Evolutionary conservation across 2,797 vertebrate species (phyloP), one percentile per base, ranked within the genome.

Genomic region (Myotis pilosus): DNA sequence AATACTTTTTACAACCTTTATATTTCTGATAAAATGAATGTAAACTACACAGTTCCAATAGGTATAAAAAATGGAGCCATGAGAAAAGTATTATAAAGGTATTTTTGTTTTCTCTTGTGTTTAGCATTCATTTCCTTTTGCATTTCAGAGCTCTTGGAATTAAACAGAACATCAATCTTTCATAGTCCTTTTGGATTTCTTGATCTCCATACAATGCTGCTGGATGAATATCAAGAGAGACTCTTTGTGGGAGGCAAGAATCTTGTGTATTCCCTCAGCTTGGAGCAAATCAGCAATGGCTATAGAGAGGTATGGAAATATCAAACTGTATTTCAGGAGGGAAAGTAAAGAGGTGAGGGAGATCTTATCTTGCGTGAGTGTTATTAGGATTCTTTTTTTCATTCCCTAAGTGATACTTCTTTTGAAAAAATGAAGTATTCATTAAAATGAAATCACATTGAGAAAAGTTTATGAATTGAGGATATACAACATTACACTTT

Each of bases 91-190:
- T 66, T 60, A 19, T 12, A 33, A 71, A 80, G 12, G 36, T 47
- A 16, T 82, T 64, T 82, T 9, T 36, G 15, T 93, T 92, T 92
- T 90, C 16, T 94, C 94, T 76, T 91, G 84, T 96, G 92, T 97
- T 98, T 82, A 97, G 95, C 66, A 33, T 5, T 0, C 38, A 33
- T 90, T 96, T 96, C 95, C 97, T 83, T 60, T 98, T 98, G 60
- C 87, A 3, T 98, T 98, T 97, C 98, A 99, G 99, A 99, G 97
- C 99, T 99, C 93, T 99, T 98, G 99, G 99, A 99, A 95, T 98
- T 99, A 97, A 99, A 99, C 98, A 99, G 99, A 97, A 99, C 99
- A 0, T 99, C 99, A 97, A 97, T 99, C 94, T 99, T 99, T 97
- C 99, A 98, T 92, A 99, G 98, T 62, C 98, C 98, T 0, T 98